phyloP scores from a whole-genome alignment of 2,113 vertebrate genomes.

The Hystrix brachyura region DNA sequence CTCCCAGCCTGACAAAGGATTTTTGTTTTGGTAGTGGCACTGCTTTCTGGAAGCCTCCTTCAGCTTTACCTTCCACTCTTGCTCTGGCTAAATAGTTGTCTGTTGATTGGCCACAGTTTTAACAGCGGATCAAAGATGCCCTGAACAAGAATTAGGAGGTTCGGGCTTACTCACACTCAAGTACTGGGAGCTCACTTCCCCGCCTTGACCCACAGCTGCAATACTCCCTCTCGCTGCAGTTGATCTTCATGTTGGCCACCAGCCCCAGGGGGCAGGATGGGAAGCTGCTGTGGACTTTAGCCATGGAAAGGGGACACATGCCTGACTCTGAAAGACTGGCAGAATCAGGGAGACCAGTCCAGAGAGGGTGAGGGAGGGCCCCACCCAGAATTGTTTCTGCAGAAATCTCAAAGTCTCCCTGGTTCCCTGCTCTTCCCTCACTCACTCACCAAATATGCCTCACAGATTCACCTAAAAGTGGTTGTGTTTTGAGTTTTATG shows the following conservation, averaged over 20 bases:
- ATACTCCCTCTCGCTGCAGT: not conserved
- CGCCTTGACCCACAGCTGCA: not conserved
- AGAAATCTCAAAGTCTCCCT: not conserved
- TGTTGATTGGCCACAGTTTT: not conserved
- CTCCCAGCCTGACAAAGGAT: not conserved
- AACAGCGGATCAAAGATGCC: not conserved
- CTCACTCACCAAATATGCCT: not conserved
- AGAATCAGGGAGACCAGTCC: not conserved
- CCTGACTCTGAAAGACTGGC: not conserved
- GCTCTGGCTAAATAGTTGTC: not conserved
- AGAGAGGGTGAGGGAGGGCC: too few species aligned
- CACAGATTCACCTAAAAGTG: not conserved
- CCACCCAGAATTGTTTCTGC: not conserved
- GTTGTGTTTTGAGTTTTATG: conserved; percentile 9
- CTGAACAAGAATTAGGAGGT: not conserved
- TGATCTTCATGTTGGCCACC: not conserved
- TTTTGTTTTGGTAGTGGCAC: not conserved
- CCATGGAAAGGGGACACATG: not conserved
- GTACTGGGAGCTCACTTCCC: not conserved
- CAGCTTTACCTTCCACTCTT: not conserved
- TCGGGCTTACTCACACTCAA: not conserved
- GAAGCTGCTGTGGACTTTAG: not conserved
- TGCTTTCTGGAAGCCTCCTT: not conserved
- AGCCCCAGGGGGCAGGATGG: not conserved
- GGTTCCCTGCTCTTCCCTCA: not conserved